Evolutionary conservation across 2,797 vertebrate species (phyloP).

Genomic region (Pterois miles): DNA sequence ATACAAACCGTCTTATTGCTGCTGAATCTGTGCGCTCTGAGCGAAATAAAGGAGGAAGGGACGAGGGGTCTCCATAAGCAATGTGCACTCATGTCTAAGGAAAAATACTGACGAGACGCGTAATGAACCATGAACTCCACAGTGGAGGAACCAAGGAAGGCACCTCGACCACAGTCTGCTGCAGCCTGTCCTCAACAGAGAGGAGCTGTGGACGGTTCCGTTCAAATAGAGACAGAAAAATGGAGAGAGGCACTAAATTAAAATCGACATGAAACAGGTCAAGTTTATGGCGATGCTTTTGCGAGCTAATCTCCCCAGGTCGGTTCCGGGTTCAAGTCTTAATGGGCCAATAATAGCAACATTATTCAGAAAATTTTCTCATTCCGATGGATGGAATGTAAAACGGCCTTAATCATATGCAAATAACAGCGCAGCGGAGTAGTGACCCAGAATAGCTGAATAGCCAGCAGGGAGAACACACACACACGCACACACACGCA

Average conservation of each 20-base stretch:
- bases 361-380: slow-evolving; percentile 93
- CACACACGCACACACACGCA: slow-evolving; percentile 3
- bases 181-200: slow-evolving; percentile 68
- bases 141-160: slow-evolving; percentile 69
- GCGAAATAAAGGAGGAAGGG: slow-evolving; percentile 52
- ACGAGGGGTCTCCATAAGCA: slow-evolving; percentile 85
- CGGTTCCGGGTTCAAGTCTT: slow-evolving; percentile 93
- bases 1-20: slow-evolving; percentile 50
- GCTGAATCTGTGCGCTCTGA: slow-evolving; percentile 59
- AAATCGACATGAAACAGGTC: slow-evolving; percentile 97
- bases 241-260: slow-evolving; percentile 86
- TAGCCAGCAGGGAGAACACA: slow-evolving; percentile 73
- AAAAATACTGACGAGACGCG: slow-evolving; percentile 93
- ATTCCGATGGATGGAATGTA: slow-evolving; percentile 92
- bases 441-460: slow-evolving; percentile 92
- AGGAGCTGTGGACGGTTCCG: slow-evolving; percentile 68
- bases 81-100: slow-evolving; percentile 94
- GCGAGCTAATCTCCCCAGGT: slow-evolving; percentile 94
- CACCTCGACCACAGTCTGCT: slow-evolving; percentile 85
- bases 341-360: slow-evolving; percentile 98
- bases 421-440: slow-evolving; percentile 92
- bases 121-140: slow-evolving; percentile 93
- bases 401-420: slow-evolving; percentile 97
- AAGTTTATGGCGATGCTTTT: slow-evolving; percentile 93
- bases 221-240: slow-evolving; percentile 22